Evolutionary conservation across 2,888 invertebrate genomes (phyloP).

Genomic region (Oxyscelio sp.): DNA sequence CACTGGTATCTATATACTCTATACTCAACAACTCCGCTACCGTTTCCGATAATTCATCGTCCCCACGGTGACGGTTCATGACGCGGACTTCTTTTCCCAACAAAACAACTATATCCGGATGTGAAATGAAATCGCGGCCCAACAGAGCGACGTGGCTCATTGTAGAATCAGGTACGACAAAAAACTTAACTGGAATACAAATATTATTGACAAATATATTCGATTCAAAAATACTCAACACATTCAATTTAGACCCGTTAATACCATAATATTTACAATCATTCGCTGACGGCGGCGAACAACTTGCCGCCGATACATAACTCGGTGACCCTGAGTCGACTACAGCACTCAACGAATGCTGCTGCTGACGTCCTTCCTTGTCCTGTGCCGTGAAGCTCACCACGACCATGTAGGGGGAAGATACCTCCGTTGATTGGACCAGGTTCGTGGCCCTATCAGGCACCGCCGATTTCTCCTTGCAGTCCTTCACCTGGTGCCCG

Average conservation of each 20-base stretch:
- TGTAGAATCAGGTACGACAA: conserved; percentile 23
- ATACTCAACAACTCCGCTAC: no score
- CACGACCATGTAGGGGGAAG: conserved; percentile 15
- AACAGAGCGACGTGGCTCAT: conserved; percentile 13
- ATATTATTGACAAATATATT: not conserved
- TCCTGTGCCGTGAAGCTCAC: conserved; percentile 4
- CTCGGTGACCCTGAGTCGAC: conserved; percentile 49
- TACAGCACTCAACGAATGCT: conserved; percentile 30
- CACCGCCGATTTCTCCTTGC: no score
- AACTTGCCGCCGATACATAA: not conserved
- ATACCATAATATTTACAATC: not conserved
- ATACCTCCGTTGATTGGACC: not conserved
- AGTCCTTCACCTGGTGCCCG: no score
- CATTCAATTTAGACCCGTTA: not conserved
- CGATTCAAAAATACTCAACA: not conserved
- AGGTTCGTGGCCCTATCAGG: no score
- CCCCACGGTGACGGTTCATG: no score
- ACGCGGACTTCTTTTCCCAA: not conserved
- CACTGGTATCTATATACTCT: no score
- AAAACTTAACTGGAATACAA: not conserved
- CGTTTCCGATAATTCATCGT: no score
- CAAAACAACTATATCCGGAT: not conserved
- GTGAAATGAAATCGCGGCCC: conserved; percentile 23
- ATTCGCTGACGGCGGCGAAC: not conserved
- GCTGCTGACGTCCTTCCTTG: not conserved